Evolutionary conservation across 2,113 vertebrate species (phyloP).

Genomic region (Acrocephalus kingi): DNA sequence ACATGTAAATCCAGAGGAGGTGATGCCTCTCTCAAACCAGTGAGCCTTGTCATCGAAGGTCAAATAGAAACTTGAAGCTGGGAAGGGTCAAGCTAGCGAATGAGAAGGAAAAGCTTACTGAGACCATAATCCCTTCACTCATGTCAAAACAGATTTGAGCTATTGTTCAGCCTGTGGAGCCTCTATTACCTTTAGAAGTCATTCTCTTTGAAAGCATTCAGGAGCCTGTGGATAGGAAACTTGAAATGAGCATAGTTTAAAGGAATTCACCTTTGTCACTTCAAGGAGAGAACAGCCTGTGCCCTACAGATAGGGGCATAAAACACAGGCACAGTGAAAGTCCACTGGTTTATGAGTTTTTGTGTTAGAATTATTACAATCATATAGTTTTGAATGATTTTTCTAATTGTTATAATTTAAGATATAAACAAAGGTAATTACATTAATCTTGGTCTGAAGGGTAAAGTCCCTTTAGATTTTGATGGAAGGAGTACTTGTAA

Average conservation of each 20-base stretch:
- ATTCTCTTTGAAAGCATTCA: slow-evolving; percentile 38
- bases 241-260: slow-evolving; percentile 42
- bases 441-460: background rate
- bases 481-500: background rate
- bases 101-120: slow-evolving; percentile 35
- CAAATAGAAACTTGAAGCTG: background rate
- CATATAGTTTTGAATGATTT: background rate
- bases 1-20: background rate
- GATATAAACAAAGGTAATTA: background rate
- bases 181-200: slow-evolving; percentile 50
- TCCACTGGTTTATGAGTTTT: background rate
- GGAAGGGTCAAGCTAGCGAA: slow-evolving; percentile 11
- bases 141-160: slow-evolving; percentile 58
- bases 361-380: background rate
- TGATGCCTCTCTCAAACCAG: background rate
- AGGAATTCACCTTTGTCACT: slow-evolving; percentile 52
- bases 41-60: background rate
- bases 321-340: background rate
- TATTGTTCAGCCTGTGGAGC: slow-evolving; percentile 56
- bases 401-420: background rate
- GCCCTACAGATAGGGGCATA: background rate
- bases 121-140: slow-evolving; percentile 46
- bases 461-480: background rate
- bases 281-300: slow-evolving; percentile 38
- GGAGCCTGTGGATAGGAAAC: slow-evolving; percentile 11